Evolutionary conservation across 2,797 vertebrate species (phyloP), one percentile per base, ranked within the genome.

Genomic region (Periparus ater): DNA sequence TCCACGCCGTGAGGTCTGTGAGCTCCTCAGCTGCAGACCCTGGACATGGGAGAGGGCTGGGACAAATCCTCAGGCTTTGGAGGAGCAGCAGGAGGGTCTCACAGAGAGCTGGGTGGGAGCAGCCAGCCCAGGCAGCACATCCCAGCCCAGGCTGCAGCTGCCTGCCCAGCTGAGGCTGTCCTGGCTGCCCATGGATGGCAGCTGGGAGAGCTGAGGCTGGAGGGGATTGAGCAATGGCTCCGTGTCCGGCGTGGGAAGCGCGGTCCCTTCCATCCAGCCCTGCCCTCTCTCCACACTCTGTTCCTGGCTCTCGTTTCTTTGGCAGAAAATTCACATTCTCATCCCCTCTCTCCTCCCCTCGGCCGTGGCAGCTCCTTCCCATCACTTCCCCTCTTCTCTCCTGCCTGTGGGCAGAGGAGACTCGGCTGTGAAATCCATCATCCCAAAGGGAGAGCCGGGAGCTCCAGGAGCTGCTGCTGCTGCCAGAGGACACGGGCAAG

Each of bases 261-360:
- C 70, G 1, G 55, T 5, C 48, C 76, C 87, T 78, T 92, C 70
- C 84, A n/a, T 38, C 82, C 26, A 50, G 7, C 85, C 91, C 94
- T 94, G 84, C 92, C 75, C 93, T 91, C 48, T 51, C 73, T 74
- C 67, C 71, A 3, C 42, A 13, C 9, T 1, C 53, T 30, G 53
- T 44, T 93, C 80, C 61, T 91, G 91, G 74, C 89, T 85, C 68
- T 87, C 44, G 0, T 81, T 87, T 62, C 77, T 93, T 93, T 97
- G 96, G 96, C 95, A 96, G 87, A 67, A 89, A 58, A 45, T 44
- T 23, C 47, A 27, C 63, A 17, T 97, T 94, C 95, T 93, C 61
- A 30, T 73, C 61, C 54, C 63, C 63, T 77, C 32, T 89, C 92
- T 87, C 92, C 84, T 91, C 86, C 94, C 89, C 72, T 84, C 0